These are phyloP conservation scores for Neodiprion virginianus DNA, from an alignment of 1,140 invertebrate genomes.

Conservation along the genomic window DNA sequence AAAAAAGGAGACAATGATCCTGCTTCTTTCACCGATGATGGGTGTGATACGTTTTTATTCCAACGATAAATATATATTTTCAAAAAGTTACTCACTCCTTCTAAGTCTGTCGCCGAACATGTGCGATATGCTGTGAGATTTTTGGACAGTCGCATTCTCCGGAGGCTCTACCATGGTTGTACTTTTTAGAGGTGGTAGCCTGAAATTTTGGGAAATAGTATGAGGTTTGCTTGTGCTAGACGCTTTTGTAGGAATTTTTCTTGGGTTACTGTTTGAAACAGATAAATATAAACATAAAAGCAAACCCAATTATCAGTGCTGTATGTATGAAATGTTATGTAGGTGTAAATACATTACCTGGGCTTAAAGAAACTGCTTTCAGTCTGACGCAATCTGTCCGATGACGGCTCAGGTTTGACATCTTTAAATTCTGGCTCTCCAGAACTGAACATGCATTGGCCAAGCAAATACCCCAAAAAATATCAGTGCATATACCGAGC, in stretches of 20 bases:
- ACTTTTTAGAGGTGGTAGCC: slow-evolving; percentile 47
- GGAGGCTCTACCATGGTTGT: slow-evolving; percentile 34
- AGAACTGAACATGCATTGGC: slow-evolving; percentile 5
- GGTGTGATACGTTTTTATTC: too few relatives aligned
- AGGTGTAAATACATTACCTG: background rate
- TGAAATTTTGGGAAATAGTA: slow-evolving; percentile 20
- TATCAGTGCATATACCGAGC: background rate
- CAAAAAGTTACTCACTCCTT: slow-evolving; percentile 55
- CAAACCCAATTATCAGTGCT: background rate
- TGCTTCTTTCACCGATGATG: background rate
- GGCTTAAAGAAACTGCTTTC: background rate
- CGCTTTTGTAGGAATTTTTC: too few relatives aligned
- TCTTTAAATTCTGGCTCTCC: slow-evolving; percentile 8
- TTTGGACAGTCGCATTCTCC: slow-evolving; percentile 45
- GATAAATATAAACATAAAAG: background rate
- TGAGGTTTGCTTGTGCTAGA: too few relatives aligned
- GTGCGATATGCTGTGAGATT: slow-evolving; percentile 66
- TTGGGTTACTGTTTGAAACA: too few relatives aligned
- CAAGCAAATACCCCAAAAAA: background rate
- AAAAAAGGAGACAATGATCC: background rate
- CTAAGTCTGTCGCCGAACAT: slow-evolving; percentile 77
- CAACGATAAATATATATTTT: too few relatives aligned
- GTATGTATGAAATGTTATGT: background rate
- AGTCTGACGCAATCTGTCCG: background rate
- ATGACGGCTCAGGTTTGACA: background rate